phyloP scores from a whole-genome alignment of 2,113 vertebrate species.

The Falco punctatus region DNA sequence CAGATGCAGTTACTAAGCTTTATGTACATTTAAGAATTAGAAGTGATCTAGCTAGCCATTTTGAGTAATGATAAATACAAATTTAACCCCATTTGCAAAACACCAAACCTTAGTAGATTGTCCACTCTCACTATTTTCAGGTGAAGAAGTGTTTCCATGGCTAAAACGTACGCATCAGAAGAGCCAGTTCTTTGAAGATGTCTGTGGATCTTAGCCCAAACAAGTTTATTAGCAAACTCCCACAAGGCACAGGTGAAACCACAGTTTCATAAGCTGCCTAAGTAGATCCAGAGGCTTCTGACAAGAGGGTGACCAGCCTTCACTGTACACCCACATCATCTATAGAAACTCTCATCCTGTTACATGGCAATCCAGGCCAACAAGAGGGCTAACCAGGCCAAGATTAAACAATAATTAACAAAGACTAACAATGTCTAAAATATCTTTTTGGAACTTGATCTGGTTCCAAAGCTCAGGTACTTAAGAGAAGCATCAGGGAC shows the following conservation, averaged over 20 bases:
- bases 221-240: neutral
- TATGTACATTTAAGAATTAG: neutral
- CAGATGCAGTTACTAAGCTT: neutral
- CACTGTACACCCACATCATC: neutral
- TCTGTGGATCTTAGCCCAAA: neutral
- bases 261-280: neutral
- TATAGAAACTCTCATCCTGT: neutral
- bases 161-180: neutral
- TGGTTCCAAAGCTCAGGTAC: neutral
- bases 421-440: neutral
- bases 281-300: neutral
- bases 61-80: neutral
- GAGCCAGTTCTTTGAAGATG: neutral
- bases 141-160: neutral
- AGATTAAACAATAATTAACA: neutral
- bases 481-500: neutral
- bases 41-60: neutral
- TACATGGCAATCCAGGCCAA: neutral
- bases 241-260: neutral
- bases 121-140: neutral
- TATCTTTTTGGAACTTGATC: neutral
- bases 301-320: neutral
- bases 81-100: neutral
- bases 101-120: neutral
- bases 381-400: neutral